Evolutionary conservation across 2,113 vertebrate species (phyloP).

Genomic region (Channa argus): DNA sequence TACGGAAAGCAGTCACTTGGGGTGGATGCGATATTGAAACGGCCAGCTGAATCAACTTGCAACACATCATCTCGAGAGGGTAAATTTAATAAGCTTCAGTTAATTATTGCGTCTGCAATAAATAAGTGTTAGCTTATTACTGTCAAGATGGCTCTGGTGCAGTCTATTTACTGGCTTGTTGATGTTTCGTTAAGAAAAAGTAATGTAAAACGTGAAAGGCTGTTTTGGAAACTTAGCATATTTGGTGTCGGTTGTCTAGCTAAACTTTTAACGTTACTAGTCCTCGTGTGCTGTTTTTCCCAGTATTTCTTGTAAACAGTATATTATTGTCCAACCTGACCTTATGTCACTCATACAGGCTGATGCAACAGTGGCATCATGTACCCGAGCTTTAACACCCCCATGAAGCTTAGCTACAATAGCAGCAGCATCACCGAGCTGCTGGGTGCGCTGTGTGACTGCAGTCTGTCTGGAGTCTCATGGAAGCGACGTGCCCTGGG

Average conservation of each 20-base stretch:
- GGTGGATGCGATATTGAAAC: constrained; percentile 18
- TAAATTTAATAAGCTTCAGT: neutral
- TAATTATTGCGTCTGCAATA: too few species aligned
- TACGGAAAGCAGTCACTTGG: neutral
- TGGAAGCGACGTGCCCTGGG: constrained; percentile 83
- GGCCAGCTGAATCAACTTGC: constrained; percentile 9
- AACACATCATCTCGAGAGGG: neutral
- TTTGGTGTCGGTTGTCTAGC: neutral
- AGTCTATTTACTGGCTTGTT: neutral
- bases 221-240: neutral
- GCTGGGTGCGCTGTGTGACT: constrained; percentile 89
- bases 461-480: constrained; percentile 85
- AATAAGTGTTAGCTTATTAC: neutral
- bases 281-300: neutral
- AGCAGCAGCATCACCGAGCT: constrained; percentile 89
- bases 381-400: constrained; percentile 16
- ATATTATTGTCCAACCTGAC: too few species aligned
- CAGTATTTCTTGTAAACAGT: neutral
- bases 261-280: neutral
- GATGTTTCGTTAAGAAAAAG: neutral
- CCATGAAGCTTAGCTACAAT: constrained; percentile 36
- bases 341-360: constrained; percentile 27
- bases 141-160: neutral
- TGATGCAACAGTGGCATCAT: constrained; percentile 43
- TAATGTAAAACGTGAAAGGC: neutral